These are phyloP conservation scores for Oncorhynchus gorbuscha DNA, from an alignment of 2,113 vertebrate species.

Conservation along the genomic window DNA sequence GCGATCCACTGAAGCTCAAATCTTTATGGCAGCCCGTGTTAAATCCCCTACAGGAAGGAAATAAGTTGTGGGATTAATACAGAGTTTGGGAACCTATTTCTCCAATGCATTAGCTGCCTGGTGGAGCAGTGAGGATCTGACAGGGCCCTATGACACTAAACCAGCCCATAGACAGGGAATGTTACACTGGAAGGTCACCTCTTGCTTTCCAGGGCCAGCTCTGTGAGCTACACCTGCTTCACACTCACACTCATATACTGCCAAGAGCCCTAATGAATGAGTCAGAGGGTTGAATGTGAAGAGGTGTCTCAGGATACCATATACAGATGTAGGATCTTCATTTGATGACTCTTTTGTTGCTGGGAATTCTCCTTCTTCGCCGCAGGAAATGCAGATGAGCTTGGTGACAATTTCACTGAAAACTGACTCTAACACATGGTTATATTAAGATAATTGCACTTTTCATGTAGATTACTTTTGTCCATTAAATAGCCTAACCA, in stretches of 20 bases:
- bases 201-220: conserved; percentile 20
- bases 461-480: too few relatives aligned
- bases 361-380: too few relatives aligned
- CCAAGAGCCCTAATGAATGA: neutral
- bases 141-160: conserved; percentile 64
- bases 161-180: conserved; percentile 44
- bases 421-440: too few relatives aligned
- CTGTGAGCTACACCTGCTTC: conserved; percentile 24
- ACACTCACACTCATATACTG: conserved; percentile 1
- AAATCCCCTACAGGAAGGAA: conserved; percentile 58
- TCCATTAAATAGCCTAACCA: too few relatives aligned
- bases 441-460: too few relatives aligned
- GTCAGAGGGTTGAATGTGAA: neutral
- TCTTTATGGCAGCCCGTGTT: conserved; percentile 60
- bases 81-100: conserved; percentile 63
- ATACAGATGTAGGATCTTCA: too few relatives aligned
- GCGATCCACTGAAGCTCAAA: conserved; percentile 56
- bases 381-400: too few relatives aligned
- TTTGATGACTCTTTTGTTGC: too few relatives aligned
- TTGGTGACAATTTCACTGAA: too few relatives aligned
- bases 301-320: too few relatives aligned
- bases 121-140: conserved; percentile 64
- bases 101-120: conserved; percentile 69
- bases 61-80: conserved; percentile 56
- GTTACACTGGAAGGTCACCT: neutral